Conservation (phyloP, 1,140 invertebrate species). For the Pachyrhynchus sulphureomaculatus region DNA sequence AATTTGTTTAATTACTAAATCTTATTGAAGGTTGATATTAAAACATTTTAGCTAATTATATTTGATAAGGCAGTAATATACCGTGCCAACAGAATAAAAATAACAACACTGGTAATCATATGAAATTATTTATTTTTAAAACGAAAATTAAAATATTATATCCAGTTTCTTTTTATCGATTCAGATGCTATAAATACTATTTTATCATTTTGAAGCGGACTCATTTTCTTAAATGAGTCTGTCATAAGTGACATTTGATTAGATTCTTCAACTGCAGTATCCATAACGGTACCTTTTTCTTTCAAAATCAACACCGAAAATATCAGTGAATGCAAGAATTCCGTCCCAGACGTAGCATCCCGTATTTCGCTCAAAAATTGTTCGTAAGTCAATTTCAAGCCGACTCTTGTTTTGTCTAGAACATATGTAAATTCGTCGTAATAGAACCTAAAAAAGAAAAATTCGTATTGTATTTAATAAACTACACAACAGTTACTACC, state of each 20-base stretch:
- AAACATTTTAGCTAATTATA: too few relatives aligned
- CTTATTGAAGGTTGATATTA: too few relatives aligned
- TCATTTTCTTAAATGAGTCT: not conserved
- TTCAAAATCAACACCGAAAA: constrained; percentile 3
- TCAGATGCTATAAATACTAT: not conserved
- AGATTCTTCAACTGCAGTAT: not conserved
- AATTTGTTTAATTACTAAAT: too few relatives aligned
- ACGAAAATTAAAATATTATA: too few relatives aligned
- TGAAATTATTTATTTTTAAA: not conserved
- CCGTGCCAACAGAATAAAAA: too few relatives aligned
- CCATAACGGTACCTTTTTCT: not conserved
- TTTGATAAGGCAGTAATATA: too few relatives aligned
- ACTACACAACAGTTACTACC: too few relatives aligned
- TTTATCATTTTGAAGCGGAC: constrained; percentile 4
- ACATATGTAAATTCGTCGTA: not conserved
- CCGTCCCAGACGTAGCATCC: not conserved
- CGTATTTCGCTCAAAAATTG: not conserved
- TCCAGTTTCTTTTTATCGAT: not conserved
- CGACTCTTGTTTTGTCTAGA: not conserved
- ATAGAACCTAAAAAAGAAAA: constrained; percentile 5
- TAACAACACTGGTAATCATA: too few relatives aligned
- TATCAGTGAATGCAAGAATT: not conserved
- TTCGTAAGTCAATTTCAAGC: not conserved
- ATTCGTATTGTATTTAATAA: too few relatives aligned
- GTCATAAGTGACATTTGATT: not conserved